Base-by-base conservation (phyloP, 1,140 invertebrate species). In the Leguminivora glycinivorella region DNA sequence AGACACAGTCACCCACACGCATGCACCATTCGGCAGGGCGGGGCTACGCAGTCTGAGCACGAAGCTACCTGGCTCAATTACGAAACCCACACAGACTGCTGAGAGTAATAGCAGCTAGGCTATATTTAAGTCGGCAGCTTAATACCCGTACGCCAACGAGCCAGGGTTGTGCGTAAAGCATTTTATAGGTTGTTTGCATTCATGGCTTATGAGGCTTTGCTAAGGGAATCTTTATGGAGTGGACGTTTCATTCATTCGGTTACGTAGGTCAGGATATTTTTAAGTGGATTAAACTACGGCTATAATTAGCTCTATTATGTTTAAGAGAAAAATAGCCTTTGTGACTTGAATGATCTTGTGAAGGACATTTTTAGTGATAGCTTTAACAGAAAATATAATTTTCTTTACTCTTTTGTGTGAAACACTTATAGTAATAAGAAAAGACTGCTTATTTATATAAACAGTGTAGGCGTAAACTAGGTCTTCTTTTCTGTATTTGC, bases 231-330 rank as follows among this genome's bases (percentile, higher is more conserved):
- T 63, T 29, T 26, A 56, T 40, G 38, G 34, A 31, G 58, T 63
- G 58, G 58, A 29, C 58, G 58, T 63, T 63, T 63, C 58, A 63
- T 63, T 63, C 60, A 60, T 52, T 34, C 68, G 56, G 67, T 66
- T 69, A 63, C 67, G 71, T 68, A 69, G 71, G 71, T 72, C 67
- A 69, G 63, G 71, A 72, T 69, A 63, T 69, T 52, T 72, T 68
- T 31, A 38, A 34, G 63, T 56, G 17, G 40, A 47, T 40, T 56
- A 26, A 29, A 40, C 24, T 70, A 34, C 19, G 56, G 68, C 43
- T 52, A 26, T 26, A 75, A 26, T 77, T 77, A 79, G 74, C 77
- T 75, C 74, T 76, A 76, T 76, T 72, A 74, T 75, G 68, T 73
- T 71, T 76, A 74, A 74, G 75, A 68, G 25, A 14, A 60, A 29